Evolutionary conservation across 2,797 vertebrate species (phyloP).

Genomic region (Brachyalestes nurse): DNA sequence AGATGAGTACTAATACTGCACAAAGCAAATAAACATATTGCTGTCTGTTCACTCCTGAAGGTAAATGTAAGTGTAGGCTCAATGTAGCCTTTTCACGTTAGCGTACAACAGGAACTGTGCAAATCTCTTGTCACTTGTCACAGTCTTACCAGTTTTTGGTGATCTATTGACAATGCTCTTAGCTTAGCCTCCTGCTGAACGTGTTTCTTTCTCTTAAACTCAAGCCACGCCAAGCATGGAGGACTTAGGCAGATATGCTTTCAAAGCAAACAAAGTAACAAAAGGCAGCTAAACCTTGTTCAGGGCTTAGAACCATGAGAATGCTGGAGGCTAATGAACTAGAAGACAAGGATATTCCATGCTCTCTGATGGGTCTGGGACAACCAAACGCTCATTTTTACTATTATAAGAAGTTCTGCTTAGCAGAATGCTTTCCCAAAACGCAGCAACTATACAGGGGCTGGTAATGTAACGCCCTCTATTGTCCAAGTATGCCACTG

Average conservation of each 20-base stretch:
- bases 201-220: neutral
- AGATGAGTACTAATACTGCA: no score
- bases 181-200: constrained; percentile 24
- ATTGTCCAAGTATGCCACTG: constrained; percentile 45
- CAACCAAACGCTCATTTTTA: no score
- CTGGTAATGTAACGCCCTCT: constrained; percentile 62
- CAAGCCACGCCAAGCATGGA: constrained; percentile 1
- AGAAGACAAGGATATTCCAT: neutral
- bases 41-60: neutral
- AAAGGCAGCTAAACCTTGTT: neutral
- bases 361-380: no score
- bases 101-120: neutral
- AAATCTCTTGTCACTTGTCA: neutral
- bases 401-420: no score
- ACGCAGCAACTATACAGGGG: neutral
- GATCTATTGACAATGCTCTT: neutral
- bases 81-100: neutral
- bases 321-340: neutral
- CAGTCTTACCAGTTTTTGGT: neutral
- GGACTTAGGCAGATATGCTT: neutral
- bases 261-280: neutral
- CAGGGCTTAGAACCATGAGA: neutral
- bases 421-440: neutral
- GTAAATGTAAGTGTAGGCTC: no score
- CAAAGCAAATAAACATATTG: neutral